Evolutionary conservation across 1,140 invertebrate species (phyloP).

Genomic region (Calephelis virginiensis): DNA sequence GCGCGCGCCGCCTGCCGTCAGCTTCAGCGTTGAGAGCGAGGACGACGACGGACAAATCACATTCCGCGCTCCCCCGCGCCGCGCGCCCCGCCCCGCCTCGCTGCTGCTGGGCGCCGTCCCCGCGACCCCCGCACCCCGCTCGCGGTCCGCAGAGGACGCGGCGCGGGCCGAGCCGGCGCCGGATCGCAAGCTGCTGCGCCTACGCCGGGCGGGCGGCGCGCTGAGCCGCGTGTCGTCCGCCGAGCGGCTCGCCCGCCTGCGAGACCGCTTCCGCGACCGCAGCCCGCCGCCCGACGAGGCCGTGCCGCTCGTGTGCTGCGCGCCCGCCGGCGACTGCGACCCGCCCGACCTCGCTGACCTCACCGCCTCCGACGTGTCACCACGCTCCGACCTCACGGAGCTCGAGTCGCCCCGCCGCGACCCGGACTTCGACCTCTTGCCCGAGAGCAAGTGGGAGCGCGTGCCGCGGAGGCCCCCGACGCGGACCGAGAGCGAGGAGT

Average conservation of each 20-base stretch:
- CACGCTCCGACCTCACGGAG: slow-evolving; percentile 56
- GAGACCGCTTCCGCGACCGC: slow-evolving; percentile 52
- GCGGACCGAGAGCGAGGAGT: slow-evolving; percentile 43
- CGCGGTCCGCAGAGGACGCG: slow-evolving; percentile 54
- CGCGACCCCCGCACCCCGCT: slow-evolving; percentile 38
- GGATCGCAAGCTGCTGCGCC: slow-evolving; percentile 45
- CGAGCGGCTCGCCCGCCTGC: slow-evolving; percentile 60
- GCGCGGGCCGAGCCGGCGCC: slow-evolving; percentile 37
- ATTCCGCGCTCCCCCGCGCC: slow-evolving; percentile 41
- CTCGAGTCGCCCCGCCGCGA: slow-evolving; percentile 50
- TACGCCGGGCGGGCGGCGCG: slow-evolving; percentile 53
- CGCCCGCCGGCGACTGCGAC: slow-evolving; percentile 21
- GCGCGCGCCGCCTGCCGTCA: slow-evolving; percentile 46
- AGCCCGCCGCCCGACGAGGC: slow-evolving; percentile 79
- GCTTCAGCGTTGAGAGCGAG: slow-evolving; percentile 64
- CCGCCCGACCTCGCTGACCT: slow-evolving; percentile 13
- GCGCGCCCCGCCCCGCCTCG: slow-evolving; percentile 47
- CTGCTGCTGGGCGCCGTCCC: slow-evolving; percentile 45
- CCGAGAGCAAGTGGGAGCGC: slow-evolving; percentile 45
- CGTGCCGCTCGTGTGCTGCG: slow-evolving; percentile 77
- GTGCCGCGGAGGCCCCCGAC: slow-evolving; percentile 26
- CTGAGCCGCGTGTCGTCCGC: slow-evolving; percentile 56
- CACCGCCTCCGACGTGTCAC: slow-evolving; percentile 38
- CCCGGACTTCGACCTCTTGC: slow-evolving; percentile 54
- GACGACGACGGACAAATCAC: slow-evolving; percentile 55